Conservation (phyloP, 2,113 vertebrate species). For the Notiomystis cincta region DNA sequence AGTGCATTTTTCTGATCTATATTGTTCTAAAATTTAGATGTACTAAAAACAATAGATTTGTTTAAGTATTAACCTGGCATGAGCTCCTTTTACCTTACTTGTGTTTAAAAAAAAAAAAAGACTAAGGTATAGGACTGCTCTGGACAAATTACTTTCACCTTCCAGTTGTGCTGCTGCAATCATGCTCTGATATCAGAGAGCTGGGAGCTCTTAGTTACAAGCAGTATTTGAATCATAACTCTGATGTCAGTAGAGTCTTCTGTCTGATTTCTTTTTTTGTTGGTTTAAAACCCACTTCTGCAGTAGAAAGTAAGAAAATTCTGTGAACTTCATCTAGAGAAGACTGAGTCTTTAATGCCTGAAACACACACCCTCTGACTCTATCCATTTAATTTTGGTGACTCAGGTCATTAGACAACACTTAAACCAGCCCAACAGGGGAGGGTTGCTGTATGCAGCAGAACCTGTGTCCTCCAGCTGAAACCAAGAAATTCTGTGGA, state of each 20-base stretch:
- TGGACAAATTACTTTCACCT: background rate
- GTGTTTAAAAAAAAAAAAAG: background rate
- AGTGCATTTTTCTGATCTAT: background rate
- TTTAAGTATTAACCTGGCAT: background rate
- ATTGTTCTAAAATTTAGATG: background rate
- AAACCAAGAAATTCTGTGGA: background rate
- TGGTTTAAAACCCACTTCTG: background rate
- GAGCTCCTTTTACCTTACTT: background rate
- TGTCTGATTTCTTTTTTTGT: background rate
- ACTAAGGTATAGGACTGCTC: background rate
- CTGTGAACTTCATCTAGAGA: background rate
- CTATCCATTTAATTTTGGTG: background rate
- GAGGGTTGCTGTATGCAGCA: background rate
- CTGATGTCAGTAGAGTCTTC: background rate
- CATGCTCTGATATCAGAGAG: background rate
- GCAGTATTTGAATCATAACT: background rate
- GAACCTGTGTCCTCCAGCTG: background rate
- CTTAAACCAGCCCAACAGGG: background rate
- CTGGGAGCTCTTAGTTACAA: background rate
- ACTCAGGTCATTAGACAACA: background rate
- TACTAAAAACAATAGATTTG: background rate
- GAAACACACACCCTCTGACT: background rate
- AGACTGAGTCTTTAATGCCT: background rate
- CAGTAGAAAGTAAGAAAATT: background rate
- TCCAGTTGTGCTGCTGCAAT: background rate